phyloP scores from a whole-genome alignment of 2,113 vertebrate genomes.

The Psittacus erithacus region DNA sequence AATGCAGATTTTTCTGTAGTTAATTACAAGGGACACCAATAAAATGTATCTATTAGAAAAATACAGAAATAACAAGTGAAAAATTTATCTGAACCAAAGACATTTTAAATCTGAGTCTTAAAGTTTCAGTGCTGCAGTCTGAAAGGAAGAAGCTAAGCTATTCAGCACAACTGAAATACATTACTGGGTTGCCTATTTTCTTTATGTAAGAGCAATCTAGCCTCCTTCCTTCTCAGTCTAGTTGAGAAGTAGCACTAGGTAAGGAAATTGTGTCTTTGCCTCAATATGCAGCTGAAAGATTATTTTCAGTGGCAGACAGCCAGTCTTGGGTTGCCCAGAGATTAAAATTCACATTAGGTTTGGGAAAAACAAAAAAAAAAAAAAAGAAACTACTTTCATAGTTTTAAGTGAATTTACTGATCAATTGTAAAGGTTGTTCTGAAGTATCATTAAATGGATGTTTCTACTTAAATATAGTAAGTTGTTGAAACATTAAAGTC shows the following conservation, averaged over 20 bases:
- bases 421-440: neutral
- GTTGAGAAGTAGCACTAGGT: neutral
- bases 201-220: neutral
- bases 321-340: neutral
- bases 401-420: neutral
- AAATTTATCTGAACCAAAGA: neutral
- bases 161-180: neutral
- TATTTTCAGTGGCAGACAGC: neutral
- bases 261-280: neutral
- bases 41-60: constrained; percentile 9
- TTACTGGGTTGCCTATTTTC: neutral
- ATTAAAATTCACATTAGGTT: neutral
- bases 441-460: neutral
- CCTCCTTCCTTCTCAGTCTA: neutral
- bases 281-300: neutral
- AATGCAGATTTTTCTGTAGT: neutral
- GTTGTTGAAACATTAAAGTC: neutral
- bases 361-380: neutral
- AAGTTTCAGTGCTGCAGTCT: neutral
- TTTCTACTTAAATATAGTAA: neutral
- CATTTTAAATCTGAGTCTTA: neutral
- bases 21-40: neutral
- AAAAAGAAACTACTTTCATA: neutral
- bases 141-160: neutral
- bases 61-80: neutral